Conservation (phyloP, 2,888 invertebrate species). For the Tortricodes alternella region DNA sequence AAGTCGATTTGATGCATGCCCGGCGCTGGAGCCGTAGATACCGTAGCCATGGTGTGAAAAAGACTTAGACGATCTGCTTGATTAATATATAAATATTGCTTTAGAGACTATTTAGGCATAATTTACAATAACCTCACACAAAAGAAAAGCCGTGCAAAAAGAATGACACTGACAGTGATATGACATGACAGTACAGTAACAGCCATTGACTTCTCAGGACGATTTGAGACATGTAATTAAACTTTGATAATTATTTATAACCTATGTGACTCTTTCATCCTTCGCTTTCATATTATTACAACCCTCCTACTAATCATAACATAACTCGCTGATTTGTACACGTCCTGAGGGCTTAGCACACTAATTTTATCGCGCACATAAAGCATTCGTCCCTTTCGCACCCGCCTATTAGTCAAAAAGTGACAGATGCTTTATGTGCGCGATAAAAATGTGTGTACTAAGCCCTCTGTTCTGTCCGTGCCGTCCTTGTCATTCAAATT, state of each 20-base stretch:
- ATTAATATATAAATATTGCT: background rate
- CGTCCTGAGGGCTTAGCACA: no score
- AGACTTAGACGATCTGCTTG: constrained; percentile 2
- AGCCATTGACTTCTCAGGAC: background rate
- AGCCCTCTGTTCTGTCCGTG: no score
- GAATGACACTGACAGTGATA: constrained; percentile 1
- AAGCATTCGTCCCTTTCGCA: no score
- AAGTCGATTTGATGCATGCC: constrained; percentile 91
- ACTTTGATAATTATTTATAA: background rate
- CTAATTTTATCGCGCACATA: no score
- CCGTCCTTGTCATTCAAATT: no score
- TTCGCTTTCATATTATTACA: no score
- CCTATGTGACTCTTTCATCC: no score
- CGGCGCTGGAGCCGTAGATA: constrained; percentile 84
- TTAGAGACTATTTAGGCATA: background rate
- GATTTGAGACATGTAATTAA: constrained; percentile 1
- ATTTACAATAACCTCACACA: constrained; percentile 22
- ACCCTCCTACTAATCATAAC: no score
- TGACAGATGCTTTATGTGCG: no score
- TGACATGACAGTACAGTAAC: background rate
- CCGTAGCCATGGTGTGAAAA: constrained; percentile 80
- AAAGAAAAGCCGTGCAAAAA: constrained; percentile 25
- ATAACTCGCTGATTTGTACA: no score
- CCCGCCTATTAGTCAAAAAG: no score
- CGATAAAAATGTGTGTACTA: no score